These are phyloP conservation scores for Zaprionus ornatus DNA, from an alignment of 1,140 invertebrate species.

Conservation along the genomic window DNA sequence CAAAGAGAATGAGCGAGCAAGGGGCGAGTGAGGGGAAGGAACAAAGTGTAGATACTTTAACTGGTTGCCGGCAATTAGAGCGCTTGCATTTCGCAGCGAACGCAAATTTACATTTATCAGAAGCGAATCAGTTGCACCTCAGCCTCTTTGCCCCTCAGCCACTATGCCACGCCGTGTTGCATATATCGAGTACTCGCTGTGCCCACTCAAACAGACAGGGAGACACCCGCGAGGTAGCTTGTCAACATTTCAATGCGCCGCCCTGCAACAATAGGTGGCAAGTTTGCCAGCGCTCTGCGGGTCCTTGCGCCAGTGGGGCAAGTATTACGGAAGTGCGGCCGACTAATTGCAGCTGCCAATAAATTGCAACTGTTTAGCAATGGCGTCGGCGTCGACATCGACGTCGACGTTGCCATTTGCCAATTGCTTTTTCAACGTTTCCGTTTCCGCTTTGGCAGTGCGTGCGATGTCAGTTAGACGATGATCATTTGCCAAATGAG, in stretches of 20 bases:
- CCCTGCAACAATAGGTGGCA: constrained; percentile 34
- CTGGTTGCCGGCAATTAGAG: constrained; percentile 43
- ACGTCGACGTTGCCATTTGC: constrained; percentile 50
- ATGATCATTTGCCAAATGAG: constrained; percentile 37
- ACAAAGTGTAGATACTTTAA: constrained; percentile 18
- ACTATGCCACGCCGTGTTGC: neutral
- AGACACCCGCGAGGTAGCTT: constrained; percentile 1
- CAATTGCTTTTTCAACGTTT: constrained; percentile 75
- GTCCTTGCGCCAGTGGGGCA: neutral
- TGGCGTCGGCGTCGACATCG: constrained; percentile 1
- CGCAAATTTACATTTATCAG: constrained; percentile 45
- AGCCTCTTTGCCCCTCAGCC: too few relatives aligned
- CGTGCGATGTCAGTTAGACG: constrained; percentile 47
- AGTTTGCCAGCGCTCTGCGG: constrained; percentile 17
- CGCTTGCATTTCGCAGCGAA: constrained; percentile 21
- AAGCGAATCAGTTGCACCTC: neutral
- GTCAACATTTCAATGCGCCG: constrained; percentile 37
- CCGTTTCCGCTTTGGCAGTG: constrained; percentile 62
- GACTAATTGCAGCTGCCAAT: constrained; percentile 65
- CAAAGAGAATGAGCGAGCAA: neutral
- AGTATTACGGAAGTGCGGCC: constrained; percentile 49
- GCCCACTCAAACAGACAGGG: neutral
- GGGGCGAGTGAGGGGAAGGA: neutral
- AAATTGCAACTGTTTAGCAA: constrained; percentile 43
- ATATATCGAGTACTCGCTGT: neutral